Evolutionary conservation across 2,888 invertebrate genomes (phyloP).

Genomic region (Drosophila kuntzei): DNA sequence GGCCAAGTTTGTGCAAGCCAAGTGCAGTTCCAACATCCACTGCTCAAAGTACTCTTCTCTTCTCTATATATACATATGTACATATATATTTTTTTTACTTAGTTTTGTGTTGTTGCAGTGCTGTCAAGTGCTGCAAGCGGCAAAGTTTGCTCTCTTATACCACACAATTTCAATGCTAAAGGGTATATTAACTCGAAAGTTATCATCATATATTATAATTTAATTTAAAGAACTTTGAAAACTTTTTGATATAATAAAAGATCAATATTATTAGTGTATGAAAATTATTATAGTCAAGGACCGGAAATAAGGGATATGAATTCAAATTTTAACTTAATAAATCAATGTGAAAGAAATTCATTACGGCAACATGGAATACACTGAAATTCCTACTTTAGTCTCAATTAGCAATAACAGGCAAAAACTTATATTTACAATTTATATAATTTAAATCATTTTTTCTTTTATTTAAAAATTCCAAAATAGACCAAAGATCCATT

Average conservation of each 20-base stretch:
- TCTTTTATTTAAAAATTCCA: too few species aligned
- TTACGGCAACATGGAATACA: too few species aligned
- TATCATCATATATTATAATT: not conserved
- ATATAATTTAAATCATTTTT: too few species aligned
- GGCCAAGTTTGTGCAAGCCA: constrained; percentile 48
- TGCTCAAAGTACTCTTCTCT: constrained; percentile 3
- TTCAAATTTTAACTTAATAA: too few species aligned
- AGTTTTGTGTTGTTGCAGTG: constrained; percentile 22
- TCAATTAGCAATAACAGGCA: too few species aligned
- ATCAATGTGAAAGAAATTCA: too few species aligned
- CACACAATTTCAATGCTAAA: not conserved
- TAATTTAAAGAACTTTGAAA: not conserved
- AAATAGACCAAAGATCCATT: too few species aligned
- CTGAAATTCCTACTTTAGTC: too few species aligned
- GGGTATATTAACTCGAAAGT: constrained; percentile 7
- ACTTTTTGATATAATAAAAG: not conserved
- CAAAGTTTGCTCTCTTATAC: constrained; percentile 19
- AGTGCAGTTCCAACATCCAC: constrained; percentile 46
- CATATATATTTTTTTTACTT: constrained; percentile 4
- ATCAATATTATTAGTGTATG: not conserved
- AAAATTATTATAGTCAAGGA: not conserved
- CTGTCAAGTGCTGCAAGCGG: constrained; percentile 23
- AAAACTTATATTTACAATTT: too few species aligned
- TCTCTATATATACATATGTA: not conserved
- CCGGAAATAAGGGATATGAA: too few species aligned